These are phyloP conservation scores for Zosterops borbonicus DNA, from an alignment of 2,113 vertebrate species.

Conservation along the genomic window DNA sequence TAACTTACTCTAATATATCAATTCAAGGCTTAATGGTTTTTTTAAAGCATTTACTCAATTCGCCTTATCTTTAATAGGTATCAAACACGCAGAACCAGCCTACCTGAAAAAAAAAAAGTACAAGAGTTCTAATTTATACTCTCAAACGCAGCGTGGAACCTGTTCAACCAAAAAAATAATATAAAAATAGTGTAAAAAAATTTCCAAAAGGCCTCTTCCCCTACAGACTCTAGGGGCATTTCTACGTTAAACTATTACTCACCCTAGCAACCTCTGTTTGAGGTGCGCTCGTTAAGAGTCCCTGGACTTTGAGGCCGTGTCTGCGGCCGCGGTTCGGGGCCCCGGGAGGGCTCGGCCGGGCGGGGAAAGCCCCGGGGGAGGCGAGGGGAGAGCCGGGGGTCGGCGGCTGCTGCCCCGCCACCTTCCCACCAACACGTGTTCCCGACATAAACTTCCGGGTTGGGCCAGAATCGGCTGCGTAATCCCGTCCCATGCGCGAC, in stretches of 20 bases:
- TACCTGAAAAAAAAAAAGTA: background rate
- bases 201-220: background rate
- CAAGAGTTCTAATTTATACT: background rate
- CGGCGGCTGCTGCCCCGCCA: conserved; percentile 20
- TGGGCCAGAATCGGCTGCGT: conserved; percentile 70
- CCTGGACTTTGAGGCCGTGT: conserved; percentile 36
- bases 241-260: conserved; percentile 37
- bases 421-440: conserved; percentile 76
- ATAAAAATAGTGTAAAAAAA: background rate
- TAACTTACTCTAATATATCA: background rate
- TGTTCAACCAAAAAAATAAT: background rate
- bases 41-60: background rate
- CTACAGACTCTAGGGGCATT: background rate
- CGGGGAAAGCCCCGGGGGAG: background rate
- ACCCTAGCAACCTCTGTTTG: conserved; percentile 47
- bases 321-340: background rate
- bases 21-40: background rate
- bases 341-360: background rate
- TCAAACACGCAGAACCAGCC: background rate
- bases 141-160: fast-evolving
- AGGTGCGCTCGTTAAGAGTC: background rate
- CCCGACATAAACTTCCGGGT: conserved; percentile 84
- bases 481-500: conserved; percentile 47
- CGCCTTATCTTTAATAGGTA: background rate
- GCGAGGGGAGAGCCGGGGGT: background rate